These are phyloP conservation scores for Cactoblastis cactorum DNA, from an alignment of 2,888 invertebrate genomes.

Conservation along the genomic window DNA sequence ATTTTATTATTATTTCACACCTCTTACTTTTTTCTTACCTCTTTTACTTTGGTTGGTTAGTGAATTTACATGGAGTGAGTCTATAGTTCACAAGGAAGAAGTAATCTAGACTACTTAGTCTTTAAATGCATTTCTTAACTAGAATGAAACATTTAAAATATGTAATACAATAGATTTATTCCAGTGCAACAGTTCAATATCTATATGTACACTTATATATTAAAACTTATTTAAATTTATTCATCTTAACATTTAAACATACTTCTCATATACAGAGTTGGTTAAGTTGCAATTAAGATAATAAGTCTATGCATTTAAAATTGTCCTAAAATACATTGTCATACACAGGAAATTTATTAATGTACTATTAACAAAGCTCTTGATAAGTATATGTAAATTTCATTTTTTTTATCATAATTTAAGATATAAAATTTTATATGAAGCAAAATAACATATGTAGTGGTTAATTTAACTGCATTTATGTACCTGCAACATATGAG, in stretches of 20 bases:
- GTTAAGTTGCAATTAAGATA: neutral
- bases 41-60: too few relatives aligned
- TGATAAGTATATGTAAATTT: neutral
- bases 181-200: neutral
- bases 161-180: constrained; percentile 3
- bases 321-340: neutral
- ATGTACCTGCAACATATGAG: constrained; percentile 47
- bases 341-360: neutral
- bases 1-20: too few relatives aligned
- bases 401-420: constrained; percentile 20
- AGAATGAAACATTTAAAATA: neutral
- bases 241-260: neutral
- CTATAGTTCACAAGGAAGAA: too few relatives aligned
- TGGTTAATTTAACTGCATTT: constrained; percentile 23
- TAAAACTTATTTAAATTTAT: neutral
- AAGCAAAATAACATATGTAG: too few relatives aligned
- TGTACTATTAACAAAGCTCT: neutral
- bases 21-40: too few relatives aligned
- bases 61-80: too few relatives aligned
- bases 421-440: neutral
- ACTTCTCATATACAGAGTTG: neutral
- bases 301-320: neutral
- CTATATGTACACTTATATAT: neutral
- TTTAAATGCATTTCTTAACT: too few relatives aligned
- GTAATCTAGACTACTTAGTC: too few relatives aligned